Percentiles rank a stretch among this genome's conserved stretches.
Evolutionary conservation across 2,113 vertebrate genomes (phyloP).

Genomic region (Ailuropoda melanoleuca): DNA sequence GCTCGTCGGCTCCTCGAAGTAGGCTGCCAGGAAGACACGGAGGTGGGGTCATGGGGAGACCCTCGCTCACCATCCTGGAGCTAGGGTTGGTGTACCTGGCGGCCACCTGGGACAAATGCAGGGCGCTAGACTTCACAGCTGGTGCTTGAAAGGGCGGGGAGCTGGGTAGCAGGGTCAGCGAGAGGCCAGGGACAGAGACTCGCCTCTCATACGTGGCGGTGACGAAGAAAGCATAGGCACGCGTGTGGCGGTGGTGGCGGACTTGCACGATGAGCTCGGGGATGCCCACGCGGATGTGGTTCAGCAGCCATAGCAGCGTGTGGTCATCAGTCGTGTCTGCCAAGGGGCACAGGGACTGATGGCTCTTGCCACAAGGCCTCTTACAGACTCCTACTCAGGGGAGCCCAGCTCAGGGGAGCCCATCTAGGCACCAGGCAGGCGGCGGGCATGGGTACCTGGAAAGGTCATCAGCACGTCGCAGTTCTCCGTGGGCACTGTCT

Average conservation of each 20-base stretch:
- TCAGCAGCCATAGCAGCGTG: constrained; percentile 97
- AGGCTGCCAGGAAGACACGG: constrained; percentile 84
- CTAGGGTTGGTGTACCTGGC: neutral
- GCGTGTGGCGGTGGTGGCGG: constrained; percentile 95
- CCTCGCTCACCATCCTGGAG: neutral
- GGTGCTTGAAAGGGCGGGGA: accelerated
- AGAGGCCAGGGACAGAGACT: constrained; percentile 46
- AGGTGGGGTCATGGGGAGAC: neutral
- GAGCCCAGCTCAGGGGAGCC: neutral
- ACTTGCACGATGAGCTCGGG: constrained; percentile 98
- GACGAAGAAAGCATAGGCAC: constrained; percentile 96
- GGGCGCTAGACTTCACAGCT: neutral
- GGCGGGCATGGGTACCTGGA: constrained; percentile 85
- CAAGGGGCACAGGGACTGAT: constrained; percentile 47
- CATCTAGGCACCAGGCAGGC: accelerated
- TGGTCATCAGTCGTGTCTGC: constrained; percentile 97
- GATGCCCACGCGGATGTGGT: constrained; percentile 97
- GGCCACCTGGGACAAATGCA: neutral
- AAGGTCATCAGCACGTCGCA: constrained; percentile 98
- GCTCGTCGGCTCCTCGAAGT: constrained; percentile 95
- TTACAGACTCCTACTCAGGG: neutral
- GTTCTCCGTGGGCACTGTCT: constrained; percentile 98
- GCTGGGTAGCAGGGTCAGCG: neutral
- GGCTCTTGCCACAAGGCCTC: neutral
- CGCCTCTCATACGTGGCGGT: constrained; percentile 97